Evolutionary conservation across 2,797 vertebrate genomes (phyloP).

Genomic region (Salarias fasciatus): DNA sequence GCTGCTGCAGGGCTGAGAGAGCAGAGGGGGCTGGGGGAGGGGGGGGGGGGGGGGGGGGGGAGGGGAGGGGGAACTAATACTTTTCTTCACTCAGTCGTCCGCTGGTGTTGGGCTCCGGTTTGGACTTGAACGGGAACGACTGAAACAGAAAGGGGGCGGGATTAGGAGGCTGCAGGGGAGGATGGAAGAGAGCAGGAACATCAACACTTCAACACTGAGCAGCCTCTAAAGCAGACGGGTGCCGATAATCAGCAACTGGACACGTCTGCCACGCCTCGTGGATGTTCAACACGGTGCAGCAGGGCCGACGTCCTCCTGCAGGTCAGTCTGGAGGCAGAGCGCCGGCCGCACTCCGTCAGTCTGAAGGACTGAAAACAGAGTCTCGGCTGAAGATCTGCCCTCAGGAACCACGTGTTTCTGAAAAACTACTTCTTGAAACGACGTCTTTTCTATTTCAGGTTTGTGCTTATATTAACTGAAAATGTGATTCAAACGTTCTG

Average conservation of each 20-base stretch:
- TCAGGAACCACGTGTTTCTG: too few species aligned
- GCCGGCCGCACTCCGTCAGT: too few species aligned
- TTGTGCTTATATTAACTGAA: too few species aligned
- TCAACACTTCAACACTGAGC: slow-evolving; percentile 1
- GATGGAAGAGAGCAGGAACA: not conserved
- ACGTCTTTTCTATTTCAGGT: too few species aligned
- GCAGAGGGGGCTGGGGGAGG: slow-evolving; percentile 33
- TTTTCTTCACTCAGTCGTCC: slow-evolving; percentile 73
- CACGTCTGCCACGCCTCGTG: not conserved
- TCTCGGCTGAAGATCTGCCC: too few species aligned
- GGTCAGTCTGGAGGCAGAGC: too few species aligned
- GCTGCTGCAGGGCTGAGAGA: slow-evolving; percentile 51
- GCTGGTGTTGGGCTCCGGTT: slow-evolving; percentile 76
- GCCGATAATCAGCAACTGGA: not conserved
- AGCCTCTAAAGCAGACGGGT: not conserved
- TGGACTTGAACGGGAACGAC: slow-evolving; percentile 83
- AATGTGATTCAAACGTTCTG: too few species aligned
- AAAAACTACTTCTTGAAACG: too few species aligned
- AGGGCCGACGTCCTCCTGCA: too few species aligned
- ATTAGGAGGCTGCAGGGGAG: slow-evolving; percentile 59
- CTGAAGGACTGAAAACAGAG: too few species aligned
- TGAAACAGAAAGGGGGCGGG: slow-evolving; percentile 75
- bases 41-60: not conserved
- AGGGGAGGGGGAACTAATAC: slow-evolving; percentile 10
- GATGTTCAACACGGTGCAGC: not conserved